These are phyloP conservation scores for Embiotoca jacksoni DNA, from an alignment of 2,113 vertebrate genomes.

Conservation along the genomic window DNA sequence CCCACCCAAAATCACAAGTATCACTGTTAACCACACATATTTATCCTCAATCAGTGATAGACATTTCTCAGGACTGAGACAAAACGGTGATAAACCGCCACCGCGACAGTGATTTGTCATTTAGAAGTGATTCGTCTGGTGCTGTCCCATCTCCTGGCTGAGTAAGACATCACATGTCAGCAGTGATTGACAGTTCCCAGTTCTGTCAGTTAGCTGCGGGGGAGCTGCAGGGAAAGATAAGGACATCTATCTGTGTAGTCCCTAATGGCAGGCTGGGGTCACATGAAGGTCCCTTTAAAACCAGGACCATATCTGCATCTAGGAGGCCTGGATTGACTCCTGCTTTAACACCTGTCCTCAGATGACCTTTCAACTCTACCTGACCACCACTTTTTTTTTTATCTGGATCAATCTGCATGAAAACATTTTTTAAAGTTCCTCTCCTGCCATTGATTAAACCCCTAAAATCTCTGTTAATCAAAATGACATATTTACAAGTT, in stretches of 20 bases:
- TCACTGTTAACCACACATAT: conserved; percentile 37
- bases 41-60: conserved; percentile 53
- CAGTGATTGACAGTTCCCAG: conserved; percentile 81
- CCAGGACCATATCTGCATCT: conserved; percentile 71
- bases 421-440: background rate
- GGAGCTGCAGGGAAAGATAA: conserved; percentile 83
- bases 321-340: conserved; percentile 72
- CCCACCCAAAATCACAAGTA: conserved; percentile 22
- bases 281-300: conserved; percentile 70
- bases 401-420: conserved; percentile 18
- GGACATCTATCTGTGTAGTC: conserved; percentile 76
- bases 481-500: no score
- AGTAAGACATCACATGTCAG: conserved; percentile 77
- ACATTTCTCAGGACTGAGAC: conserved; percentile 45
- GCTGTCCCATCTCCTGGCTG: conserved; percentile 74
- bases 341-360: conserved; percentile 66
- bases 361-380: conserved; percentile 69
- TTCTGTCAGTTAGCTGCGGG: conserved; percentile 75
- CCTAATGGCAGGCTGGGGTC: conserved; percentile 77
- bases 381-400: conserved; percentile 35
- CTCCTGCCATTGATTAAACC: no score
- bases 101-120: conserved; percentile 74
- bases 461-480: no score
- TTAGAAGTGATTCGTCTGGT: conserved; percentile 71
- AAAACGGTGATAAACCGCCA: conserved; percentile 56